Percentiles rank a stretch among this genome's conserved stretches.
Evolutionary conservation across 2,113 vertebrate species (phyloP).

Genomic region (Hydropotes inermis): DNA sequence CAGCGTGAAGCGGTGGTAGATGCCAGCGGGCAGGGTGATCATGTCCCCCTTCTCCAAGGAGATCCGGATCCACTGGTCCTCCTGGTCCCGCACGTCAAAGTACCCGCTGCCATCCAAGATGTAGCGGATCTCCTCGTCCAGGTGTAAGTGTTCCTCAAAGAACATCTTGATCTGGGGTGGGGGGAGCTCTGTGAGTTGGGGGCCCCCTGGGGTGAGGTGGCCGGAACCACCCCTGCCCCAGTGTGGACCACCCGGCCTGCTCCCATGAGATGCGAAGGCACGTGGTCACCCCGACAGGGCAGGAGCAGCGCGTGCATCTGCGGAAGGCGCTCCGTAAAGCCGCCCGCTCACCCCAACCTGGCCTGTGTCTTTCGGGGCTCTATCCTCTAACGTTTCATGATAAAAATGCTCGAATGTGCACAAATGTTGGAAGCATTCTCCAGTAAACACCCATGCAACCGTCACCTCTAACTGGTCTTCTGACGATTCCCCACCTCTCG

Average conservation of each 20-base stretch:
- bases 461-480: not conserved
- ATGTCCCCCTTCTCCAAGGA: slow-evolving; percentile 91
- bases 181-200: not conserved
- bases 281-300: too few relatives aligned
- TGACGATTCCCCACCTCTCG: not conserved
- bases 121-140: slow-evolving; percentile 96
- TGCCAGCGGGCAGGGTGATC: slow-evolving; percentile 94
- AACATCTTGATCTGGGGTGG: slow-evolving; percentile 89
- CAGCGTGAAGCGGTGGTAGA: slow-evolving; percentile 96
- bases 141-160: slow-evolving; percentile 93
- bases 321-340: rapidly evolving
- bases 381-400: not conserved
- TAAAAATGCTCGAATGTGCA: not conserved
- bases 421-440: too few relatives aligned
- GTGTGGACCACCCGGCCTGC: rapidly evolving
- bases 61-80: slow-evolving; percentile 93
- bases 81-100: slow-evolving; percentile 91
- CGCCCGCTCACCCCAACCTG: rapidly evolving
- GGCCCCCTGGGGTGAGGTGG: not conserved
- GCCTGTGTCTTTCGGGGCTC: too few relatives aligned
- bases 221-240: not conserved
- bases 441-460: not conserved
- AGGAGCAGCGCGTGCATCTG: not conserved
- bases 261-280: not conserved
- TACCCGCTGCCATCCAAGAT: slow-evolving; percentile 93